phyloP scores from a whole-genome alignment of 2,113 vertebrate genomes.

The Tor tambroides region DNA sequence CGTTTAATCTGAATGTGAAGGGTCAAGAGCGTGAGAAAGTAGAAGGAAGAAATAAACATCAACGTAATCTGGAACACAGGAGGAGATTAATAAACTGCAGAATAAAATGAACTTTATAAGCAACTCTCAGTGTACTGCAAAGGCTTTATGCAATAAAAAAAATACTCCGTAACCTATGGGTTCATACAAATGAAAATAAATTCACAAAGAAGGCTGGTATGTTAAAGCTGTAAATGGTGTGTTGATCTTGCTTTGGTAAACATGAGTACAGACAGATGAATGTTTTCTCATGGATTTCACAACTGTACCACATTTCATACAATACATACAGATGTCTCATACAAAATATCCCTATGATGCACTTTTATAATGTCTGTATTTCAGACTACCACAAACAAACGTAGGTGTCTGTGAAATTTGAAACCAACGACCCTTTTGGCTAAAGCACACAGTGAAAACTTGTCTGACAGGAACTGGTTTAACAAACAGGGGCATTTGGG shows the following conservation, averaged over 20 bases:
- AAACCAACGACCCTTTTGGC: background rate
- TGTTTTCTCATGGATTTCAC: background rate
- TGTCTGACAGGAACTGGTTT: conserved; percentile 11
- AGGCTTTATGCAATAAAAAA: background rate
- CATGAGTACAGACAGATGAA: background rate
- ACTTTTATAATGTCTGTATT: background rate
- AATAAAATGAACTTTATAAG: background rate
- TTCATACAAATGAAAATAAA: background rate
- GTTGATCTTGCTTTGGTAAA: background rate
- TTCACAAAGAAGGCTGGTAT: background rate
- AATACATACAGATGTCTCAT: background rate
- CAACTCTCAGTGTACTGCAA: background rate
- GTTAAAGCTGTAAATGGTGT: background rate
- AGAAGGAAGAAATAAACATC: conserved; percentile 39
- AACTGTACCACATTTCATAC: background rate
- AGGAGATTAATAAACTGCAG: background rate
- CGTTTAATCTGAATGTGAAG: conserved; percentile 2
- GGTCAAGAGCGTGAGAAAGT: conserved; percentile 63
- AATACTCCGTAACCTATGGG: background rate
- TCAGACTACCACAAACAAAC: background rate
- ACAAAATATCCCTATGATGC: background rate
- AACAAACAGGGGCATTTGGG: background rate
- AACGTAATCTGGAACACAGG: conserved; percentile 58
- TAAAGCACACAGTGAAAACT: conserved; percentile 21
- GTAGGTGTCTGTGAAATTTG: background rate